These are phyloP conservation scores for sheep (Ovis aries) DNA, from an alignment of 2,113 vertebrate genomes.

Conservation along the genomic window DNA sequence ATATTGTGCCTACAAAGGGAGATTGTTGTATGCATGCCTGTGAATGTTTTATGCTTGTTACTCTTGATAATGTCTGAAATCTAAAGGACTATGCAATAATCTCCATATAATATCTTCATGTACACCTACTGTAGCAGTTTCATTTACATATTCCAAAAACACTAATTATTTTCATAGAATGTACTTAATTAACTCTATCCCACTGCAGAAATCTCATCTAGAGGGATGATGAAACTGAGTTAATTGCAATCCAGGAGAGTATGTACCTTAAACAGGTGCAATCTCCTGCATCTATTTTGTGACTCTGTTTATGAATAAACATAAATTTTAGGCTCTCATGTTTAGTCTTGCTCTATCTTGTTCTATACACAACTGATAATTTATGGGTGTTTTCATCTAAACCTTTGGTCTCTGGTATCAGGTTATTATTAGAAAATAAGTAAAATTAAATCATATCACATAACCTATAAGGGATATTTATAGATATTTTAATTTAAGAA, in stretches of 20 bases:
- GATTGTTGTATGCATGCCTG: neutral
- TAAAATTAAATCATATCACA: slow-evolving; percentile 21
- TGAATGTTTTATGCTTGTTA: neutral
- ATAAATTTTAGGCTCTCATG: slow-evolving; percentile 43
- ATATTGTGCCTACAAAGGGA: neutral
- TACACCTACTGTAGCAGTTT: neutral
- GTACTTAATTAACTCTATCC: slow-evolving; percentile 43
- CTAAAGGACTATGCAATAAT: neutral
- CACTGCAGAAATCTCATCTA: slow-evolving; percentile 26
- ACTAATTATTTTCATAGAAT: slow-evolving; percentile 50
- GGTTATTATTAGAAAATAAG: slow-evolving; percentile 45
- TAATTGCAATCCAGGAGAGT: slow-evolving; percentile 53
- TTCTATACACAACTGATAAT: slow-evolving; percentile 30
- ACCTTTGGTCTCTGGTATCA: neutral
- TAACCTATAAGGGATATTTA: neutral
- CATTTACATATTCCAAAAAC: neutral
- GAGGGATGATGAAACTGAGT: slow-evolving; percentile 26
- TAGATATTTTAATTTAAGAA: slow-evolving; percentile 42
- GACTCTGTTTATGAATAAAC: slow-evolving; percentile 70
- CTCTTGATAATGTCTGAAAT: neutral
- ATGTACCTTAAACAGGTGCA: slow-evolving; percentile 48
- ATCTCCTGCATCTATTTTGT: slow-evolving; percentile 51
- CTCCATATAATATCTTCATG: neutral
- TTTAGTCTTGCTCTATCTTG: slow-evolving; percentile 27
- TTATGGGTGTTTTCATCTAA: slow-evolving; percentile 30